Conservation (phyloP, 1,140 invertebrate genomes). For the Trinorchestia longiramus region DNA sequence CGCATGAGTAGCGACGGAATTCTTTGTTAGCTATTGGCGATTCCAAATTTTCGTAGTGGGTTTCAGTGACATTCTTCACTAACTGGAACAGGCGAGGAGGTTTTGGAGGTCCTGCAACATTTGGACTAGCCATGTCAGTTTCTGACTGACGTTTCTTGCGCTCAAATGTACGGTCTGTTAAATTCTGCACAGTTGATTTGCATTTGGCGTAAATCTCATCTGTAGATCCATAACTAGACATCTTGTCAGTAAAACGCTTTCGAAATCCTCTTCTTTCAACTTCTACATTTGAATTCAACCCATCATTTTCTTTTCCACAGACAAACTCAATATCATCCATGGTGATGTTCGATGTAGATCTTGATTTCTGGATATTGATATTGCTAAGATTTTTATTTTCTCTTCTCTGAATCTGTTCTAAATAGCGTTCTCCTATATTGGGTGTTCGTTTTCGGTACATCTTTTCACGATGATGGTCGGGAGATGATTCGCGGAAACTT, state of each 20-base stretch:
- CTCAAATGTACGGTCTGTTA: constrained; percentile 6
- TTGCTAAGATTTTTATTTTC: background rate
- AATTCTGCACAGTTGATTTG: constrained; percentile 40
- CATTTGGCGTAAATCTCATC: constrained; percentile 45
- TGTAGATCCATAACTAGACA: constrained; percentile 42
- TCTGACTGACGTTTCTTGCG: constrained; percentile 34
- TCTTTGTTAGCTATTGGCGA: constrained; percentile 51
- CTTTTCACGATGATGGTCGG: background rate
- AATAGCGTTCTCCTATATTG: constrained; percentile 14
- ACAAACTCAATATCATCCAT: constrained; percentile 36
- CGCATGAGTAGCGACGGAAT: constrained; percentile 62
- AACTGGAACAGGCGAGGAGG: constrained; percentile 64
- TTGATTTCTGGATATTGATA: constrained; percentile 32
- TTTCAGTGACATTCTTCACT: background rate
- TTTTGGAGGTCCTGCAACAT: constrained; percentile 61
- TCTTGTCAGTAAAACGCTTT: constrained; percentile 13
- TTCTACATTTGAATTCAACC: background rate
- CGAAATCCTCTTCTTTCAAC: constrained; percentile 20
- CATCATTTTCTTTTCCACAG: background rate
- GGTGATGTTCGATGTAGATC: constrained; percentile 27
- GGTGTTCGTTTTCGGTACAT: background rate
- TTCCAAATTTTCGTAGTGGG: background rate
- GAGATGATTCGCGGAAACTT: background rate
- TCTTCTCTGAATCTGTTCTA: constrained; percentile 7
- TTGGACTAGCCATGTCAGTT: constrained; percentile 8